Base-by-base conservation (phyloP, 2,113 vertebrate species). In the Myotis brandtii region DNA sequence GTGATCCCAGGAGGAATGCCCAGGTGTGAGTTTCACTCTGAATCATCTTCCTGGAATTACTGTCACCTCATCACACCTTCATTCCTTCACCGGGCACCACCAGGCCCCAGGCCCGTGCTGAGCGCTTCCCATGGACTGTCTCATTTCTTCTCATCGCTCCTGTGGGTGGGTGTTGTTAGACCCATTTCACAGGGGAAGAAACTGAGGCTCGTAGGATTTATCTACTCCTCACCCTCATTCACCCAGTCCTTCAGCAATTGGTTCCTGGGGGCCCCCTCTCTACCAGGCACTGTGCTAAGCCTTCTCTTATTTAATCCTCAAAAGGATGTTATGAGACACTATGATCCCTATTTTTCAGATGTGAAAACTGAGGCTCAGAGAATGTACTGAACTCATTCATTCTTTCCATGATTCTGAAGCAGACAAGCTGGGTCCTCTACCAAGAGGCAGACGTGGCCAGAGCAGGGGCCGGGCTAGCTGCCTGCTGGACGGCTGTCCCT, bases 51-150 rank as follows among this genome's bases (percentile, higher is more conserved):
- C 27, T 52, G n/a, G 27, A 12, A 11, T 43, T 25, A 11, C 1
- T 12, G 16, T 67, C 37, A 25, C 46, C 32, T n/a, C n/a, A 2
- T 27, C 6, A 7, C n/a, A 52, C n/a, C 67, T 73, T 59, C 75
- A 23, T 59, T 30, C 17, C 40, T 46, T 75, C 48, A 0, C 82
- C 17, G 6, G 50, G n/a, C n/a, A 69, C 59, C 34, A 4, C 17
- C 43, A 66, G 73, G 66, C 13, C 23, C 10, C 37, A 54, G 86
- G 66, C 34, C 32, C 48, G 32, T 4, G 8, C 59, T 77, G 46
- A 18, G 10, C 6, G 6, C 4, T n/a, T 23, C 5, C 9, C 17
- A 18, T 16, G 4, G 5, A 2, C 32, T 9, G 1, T 59, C 66
- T 30, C 34, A 2, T 23, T 43, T 30, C 17, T 73, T 40, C 66